Evolutionary conservation across 2,113 vertebrate genomes (phyloP).

Genomic region (Apaloderma vittatum): DNA sequence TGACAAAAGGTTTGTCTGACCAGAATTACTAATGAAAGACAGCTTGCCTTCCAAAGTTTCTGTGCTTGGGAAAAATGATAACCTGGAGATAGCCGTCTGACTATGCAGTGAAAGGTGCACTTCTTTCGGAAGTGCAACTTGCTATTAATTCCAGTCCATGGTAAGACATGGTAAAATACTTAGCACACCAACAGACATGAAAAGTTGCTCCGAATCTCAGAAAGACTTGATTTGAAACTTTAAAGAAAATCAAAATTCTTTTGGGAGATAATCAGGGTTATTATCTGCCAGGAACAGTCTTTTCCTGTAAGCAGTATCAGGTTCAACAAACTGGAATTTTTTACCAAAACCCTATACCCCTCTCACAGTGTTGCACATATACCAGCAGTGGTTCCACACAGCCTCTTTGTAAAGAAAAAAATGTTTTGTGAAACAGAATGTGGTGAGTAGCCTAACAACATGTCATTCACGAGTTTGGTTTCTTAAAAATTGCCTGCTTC

Average conservation of each 20-base stretch:
- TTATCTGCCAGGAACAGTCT: not conserved
- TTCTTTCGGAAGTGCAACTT: not conserved
- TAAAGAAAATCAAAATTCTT: not conserved
- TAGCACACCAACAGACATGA: rapidly evolving
- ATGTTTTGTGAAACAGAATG: not conserved
- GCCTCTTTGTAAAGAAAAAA: not conserved
- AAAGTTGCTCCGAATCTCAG: not conserved
- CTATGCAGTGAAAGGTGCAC: not conserved
- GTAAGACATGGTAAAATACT: not conserved
- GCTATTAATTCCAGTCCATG: not conserved
- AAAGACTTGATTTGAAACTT: not conserved
- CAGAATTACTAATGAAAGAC: not conserved
- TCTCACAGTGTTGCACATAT: not conserved
- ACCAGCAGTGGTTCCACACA: not conserved
- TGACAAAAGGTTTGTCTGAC: not conserved
- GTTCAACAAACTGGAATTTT: not conserved
- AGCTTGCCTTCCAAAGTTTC: not conserved
- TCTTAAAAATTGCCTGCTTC: not conserved
- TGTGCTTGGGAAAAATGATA: not conserved
- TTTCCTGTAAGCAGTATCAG: not conserved
- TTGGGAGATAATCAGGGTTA: not conserved
- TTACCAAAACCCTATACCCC: not conserved
- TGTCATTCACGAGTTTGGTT: rapidly evolving
- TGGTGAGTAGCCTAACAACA: not conserved
- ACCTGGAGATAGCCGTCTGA: not conserved